A percentile compares a stretch with the other conserved stretches of the same genome.
Evolutionary conservation across 2,113 vertebrate genomes (phyloP).

Genomic region (Leptodactylus fuscus): DNA sequence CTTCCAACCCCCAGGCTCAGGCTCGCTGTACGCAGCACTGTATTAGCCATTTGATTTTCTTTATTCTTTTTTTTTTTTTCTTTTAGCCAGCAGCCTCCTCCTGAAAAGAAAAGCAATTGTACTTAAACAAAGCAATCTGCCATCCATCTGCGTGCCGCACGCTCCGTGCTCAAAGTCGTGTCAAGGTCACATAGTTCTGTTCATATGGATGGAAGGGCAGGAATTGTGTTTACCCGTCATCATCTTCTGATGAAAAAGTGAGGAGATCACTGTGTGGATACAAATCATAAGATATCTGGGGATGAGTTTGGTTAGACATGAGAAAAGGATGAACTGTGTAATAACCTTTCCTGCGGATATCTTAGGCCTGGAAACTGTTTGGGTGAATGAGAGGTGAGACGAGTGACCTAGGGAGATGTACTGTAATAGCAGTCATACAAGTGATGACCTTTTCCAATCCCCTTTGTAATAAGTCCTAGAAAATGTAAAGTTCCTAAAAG

Average conservation of each 20-base stretch:
- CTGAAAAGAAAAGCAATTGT: conserved; percentile 60
- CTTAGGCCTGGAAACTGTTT: neutral
- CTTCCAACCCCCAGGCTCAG: conserved; percentile 57
- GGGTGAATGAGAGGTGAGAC: neutral
- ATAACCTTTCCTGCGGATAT: conserved; percentile 29
- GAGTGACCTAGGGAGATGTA: conserved; percentile 21
- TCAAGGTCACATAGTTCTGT: conserved; percentile 52
- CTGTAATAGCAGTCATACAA: neutral
- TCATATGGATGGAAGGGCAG: conserved; percentile 40
- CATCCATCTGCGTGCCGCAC: conserved; percentile 55
- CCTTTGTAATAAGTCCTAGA: neutral
- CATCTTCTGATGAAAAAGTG: conserved; percentile 36
- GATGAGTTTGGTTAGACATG: conserved; percentile 22
- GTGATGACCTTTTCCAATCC: neutral
- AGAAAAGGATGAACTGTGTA: conserved; percentile 31
- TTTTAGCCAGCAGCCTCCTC: conserved; percentile 60
- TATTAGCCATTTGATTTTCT: conserved; percentile 59
- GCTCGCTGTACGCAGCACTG: conserved; percentile 54
- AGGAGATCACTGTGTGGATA: conserved; percentile 31
- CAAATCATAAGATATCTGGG: conserved; percentile 42
- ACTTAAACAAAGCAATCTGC: conserved; percentile 61
- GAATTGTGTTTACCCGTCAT: conserved; percentile 49
- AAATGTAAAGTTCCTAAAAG: neutral
- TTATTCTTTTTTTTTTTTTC: conserved; percentile 50
- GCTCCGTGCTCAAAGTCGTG: conserved; percentile 54